Conservation (phyloP, 2,113 vertebrate genomes). For the Ceyx cyanopectus region DNA sequence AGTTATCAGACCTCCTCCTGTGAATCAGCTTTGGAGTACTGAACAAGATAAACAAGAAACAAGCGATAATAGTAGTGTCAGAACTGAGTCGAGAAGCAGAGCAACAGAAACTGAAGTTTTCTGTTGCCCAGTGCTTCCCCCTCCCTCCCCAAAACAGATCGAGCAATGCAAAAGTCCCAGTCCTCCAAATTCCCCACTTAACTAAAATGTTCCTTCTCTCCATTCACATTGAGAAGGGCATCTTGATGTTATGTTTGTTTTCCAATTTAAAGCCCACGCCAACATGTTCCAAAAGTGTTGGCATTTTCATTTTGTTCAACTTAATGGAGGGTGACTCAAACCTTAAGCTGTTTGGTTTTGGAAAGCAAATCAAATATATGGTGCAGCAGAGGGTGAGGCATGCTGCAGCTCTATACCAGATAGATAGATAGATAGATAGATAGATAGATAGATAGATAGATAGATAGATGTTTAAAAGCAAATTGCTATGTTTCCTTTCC, state of each 20-base stretch:
- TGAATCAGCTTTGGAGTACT: not conserved
- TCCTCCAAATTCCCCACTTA: not conserved
- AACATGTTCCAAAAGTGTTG: not conserved
- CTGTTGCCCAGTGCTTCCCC: not conserved
- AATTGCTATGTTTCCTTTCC: not conserved
- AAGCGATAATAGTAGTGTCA: not conserved
- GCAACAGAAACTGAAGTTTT: not conserved
- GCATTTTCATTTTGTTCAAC: constrained; percentile 32
- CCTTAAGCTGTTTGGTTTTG: constrained; percentile 28
- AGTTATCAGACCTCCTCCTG: not conserved
- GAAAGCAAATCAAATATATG: constrained; percentile 22
- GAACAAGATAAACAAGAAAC: not conserved
- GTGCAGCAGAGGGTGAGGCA: not conserved
- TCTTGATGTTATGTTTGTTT: not conserved
- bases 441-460: not conserved
- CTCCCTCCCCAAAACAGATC: not conserved
- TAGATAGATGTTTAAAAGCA: not conserved
- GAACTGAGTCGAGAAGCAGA: accelerated
- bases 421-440: not conserved
- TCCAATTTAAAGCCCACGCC: not conserved
- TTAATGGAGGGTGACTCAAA: constrained; percentile 50
- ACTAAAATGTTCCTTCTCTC: not conserved
- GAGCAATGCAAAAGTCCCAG: not conserved
- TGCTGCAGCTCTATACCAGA: not conserved
- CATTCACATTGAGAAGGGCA: not conserved